Percentiles rank a stretch among this genome's conserved stretches.
phyloP scores from a whole-genome alignment of 2,888 invertebrate genomes.

The Cynaeus angustus region DNA sequence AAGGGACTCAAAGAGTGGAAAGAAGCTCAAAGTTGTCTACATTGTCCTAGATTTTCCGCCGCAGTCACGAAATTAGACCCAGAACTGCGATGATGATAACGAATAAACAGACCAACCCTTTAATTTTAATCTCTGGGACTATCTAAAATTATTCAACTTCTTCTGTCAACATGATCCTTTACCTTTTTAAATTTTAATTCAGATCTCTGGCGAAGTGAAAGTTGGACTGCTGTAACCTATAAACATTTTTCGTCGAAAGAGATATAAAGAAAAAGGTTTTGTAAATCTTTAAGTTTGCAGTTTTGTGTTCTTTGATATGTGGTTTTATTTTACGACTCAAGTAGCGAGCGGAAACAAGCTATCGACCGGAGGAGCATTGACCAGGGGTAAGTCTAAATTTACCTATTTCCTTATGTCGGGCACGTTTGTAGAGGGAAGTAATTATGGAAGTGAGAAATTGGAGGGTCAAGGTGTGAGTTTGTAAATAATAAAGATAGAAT shows the following conservation, averaged over 20 bases:
- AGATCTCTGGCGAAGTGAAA: too few relatives aligned
- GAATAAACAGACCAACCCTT: neutral
- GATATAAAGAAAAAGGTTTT: slow-evolving; percentile 15
- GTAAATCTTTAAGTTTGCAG: slow-evolving; percentile 18
- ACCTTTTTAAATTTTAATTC: too few relatives aligned
- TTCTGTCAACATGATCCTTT: too few relatives aligned
- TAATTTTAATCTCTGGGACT: too few relatives aligned
- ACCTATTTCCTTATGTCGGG: slow-evolving; percentile 22
- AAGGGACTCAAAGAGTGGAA: neutral
- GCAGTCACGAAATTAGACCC: neutral
- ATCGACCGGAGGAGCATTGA: slow-evolving; percentile 33
- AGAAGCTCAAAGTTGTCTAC: slow-evolving; percentile 4
- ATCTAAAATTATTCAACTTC: too few relatives aligned
- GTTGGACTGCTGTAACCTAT: too few relatives aligned
- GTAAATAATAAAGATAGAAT: slow-evolving; percentile 1
- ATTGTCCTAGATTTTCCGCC: slow-evolving; percentile 11
- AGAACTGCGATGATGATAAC: neutral
- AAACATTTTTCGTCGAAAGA: too few relatives aligned
- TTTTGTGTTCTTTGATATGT: slow-evolving; percentile 21
- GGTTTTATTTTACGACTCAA: slow-evolving; percentile 25
- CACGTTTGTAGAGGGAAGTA: slow-evolving; percentile 5
- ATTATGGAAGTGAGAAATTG: slow-evolving; percentile 10
- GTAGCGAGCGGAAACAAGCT: slow-evolving; percentile 27
- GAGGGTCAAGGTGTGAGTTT: slow-evolving; percentile 11
- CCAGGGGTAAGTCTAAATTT: slow-evolving; percentile 24